Percentiles rank a stretch among this genome's conserved stretches.
These are phyloP conservation scores for Oryzias woworae DNA, from an alignment of 2,113 vertebrate species.

Conservation along the genomic window DNA sequence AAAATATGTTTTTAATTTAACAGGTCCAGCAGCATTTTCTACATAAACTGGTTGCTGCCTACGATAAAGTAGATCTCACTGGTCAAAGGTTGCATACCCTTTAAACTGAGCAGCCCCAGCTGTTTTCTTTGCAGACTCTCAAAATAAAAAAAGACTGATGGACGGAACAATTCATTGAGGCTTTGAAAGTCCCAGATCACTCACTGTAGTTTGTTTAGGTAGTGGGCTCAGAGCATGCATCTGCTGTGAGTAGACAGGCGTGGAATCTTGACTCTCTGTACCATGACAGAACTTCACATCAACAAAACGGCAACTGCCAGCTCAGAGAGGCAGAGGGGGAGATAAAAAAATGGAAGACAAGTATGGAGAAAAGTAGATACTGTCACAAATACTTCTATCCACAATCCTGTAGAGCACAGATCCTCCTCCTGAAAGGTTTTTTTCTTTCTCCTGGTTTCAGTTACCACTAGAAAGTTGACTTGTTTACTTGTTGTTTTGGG, in stretches of 20 bases:
- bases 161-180: slow-evolving; percentile 27
- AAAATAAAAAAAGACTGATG: slow-evolving; percentile 13
- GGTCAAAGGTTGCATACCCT: background rate
- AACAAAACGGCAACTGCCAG: slow-evolving; percentile 56
- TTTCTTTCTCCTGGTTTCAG: background rate
- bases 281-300: slow-evolving; percentile 43
- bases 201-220: slow-evolving; percentile 37
- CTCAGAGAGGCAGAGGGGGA: slow-evolving; percentile 32
- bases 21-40: no score
- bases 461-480: background rate
- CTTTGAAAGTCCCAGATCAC: slow-evolving; percentile 40
- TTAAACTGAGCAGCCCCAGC: background rate
- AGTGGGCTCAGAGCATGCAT: slow-evolving; percentile 36
- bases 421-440: background rate
- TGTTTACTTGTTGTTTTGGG: no score
- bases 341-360: slow-evolving; percentile 51
- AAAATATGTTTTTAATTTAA: no score
- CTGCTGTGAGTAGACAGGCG: slow-evolving; percentile 38
- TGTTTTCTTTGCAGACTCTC: slow-evolving; percentile 20
- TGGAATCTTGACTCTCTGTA: slow-evolving; percentile 34
- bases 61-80: slow-evolving; percentile 6
- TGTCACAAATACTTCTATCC: slow-evolving; percentile 54
- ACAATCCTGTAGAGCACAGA: slow-evolving; percentile 22
- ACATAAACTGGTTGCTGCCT: no score
- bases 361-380: slow-evolving; percentile 41